Base-by-base conservation (phyloP, 2,113 vertebrate species). In the Pelvicachromis taeniatus region DNA sequence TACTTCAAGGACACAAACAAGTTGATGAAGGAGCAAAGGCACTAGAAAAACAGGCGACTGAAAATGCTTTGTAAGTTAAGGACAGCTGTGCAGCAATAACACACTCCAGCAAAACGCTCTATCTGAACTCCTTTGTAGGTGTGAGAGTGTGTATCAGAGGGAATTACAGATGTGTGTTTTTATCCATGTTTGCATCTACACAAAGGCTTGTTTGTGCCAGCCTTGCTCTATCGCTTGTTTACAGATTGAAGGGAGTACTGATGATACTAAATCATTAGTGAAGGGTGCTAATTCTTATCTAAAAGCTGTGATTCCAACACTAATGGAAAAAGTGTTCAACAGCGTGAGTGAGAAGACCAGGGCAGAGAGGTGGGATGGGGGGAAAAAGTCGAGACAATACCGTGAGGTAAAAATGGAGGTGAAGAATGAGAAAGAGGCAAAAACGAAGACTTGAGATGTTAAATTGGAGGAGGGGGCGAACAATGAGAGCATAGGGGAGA, bases 191-290 rank as follows among this genome's bases (percentile, higher is more conserved):
- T 88, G 78, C 61, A 84, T 86, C 73, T 48, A 29, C 29, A 40
- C 38, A 19, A 63, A 35, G 61, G 23, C 52, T 78, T 79, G 23
- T 81, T 77, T 79, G 40, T 82, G 29, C 21, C 23, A 48, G 35
- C 6, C 0, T 17, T 55, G 33, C 78, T 48, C 58, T 77, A 38
- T 13, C 56, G 42, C 78, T 83, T 86, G 63, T 84, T 85, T 84
- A 65, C 73, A 80, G 75, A 75, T 84, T 86, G 77, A 83, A 82
- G 73, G 68, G 58, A 75, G 52, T 65, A 65, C 19, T 38, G 61
- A 63, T 65, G 9, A 84, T 65, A 35, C 53, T 81, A 85, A 89
- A 91, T 85, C 73, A 73, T 89, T 85, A 87, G 85, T 82, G 81
- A 90, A 81, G 9, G 83, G 29, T 33, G 55, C 79, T 82, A 86